A percentile compares a stretch with the other conserved stretches of the same genome.
Evolutionary conservation across 2,113 vertebrate genomes (phyloP).

Genomic region (Sceloporus undulatus): DNA sequence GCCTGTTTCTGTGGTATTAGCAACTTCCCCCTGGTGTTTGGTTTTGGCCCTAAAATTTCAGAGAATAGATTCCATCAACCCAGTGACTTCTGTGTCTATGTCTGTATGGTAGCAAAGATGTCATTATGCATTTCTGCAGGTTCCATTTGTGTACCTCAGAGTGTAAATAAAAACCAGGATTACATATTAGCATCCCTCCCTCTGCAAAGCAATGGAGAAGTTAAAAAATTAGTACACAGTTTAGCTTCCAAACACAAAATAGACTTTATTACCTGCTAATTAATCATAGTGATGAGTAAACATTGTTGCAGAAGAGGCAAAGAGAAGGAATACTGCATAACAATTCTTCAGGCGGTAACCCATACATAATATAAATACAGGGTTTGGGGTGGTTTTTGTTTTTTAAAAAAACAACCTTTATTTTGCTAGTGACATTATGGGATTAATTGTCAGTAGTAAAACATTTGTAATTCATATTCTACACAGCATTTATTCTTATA

Average conservation of each 20-base stretch:
- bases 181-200: neutral
- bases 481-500: slow-evolving; percentile 68
- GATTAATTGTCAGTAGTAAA: slow-evolving; percentile 79
- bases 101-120: neutral
- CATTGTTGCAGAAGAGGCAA: slow-evolving; percentile 72
- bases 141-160: neutral
- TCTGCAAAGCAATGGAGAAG: neutral
- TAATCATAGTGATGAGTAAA: slow-evolving; percentile 75
- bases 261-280: slow-evolving; percentile 80
- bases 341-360: slow-evolving; percentile 79
- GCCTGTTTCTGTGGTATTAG: neutral
- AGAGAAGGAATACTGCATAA: slow-evolving; percentile 78
- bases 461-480: slow-evolving; percentile 74
- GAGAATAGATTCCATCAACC: neutral
- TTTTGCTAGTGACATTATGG: slow-evolving; percentile 72
- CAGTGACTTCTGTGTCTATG: neutral
- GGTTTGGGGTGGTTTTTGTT: slow-evolving; percentile 54
- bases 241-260: slow-evolving; percentile 76
- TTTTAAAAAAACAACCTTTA: slow-evolving; percentile 72
- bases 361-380: slow-evolving; percentile 80
- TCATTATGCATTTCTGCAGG: neutral
- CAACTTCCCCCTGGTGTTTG: neutral
- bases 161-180: neutral
- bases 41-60: neutral
- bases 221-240: slow-evolving; percentile 56